Base-by-base conservation (phyloP, 2,797 vertebrate genomes). In the Mycteria americana region DNA sequence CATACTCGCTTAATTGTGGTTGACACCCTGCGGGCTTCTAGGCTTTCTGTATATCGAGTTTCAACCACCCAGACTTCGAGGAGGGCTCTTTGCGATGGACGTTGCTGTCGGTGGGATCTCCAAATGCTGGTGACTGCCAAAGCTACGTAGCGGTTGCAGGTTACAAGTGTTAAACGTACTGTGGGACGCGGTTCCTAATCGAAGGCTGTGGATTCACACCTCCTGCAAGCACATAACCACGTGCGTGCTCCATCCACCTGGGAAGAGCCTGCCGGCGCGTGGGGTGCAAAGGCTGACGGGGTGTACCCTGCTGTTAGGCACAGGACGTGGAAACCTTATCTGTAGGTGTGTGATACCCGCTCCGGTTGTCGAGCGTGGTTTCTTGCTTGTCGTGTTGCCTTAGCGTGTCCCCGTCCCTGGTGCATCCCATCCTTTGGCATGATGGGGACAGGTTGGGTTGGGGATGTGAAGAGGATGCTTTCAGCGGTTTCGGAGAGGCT, bases 341-440 rank as follows among this genome's bases (percentile, higher is more conserved):
- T n/a, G 9, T 4, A 27, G 81, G 48, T 7, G 4, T 7, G 56
- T 27, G 37, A 79, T 21, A 8, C 16, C n/a, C 2, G 0, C 3
- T 45, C 4, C 24, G 39, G 56, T 4, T 1, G 1, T 2, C 0
- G 1, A 11, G 8, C 1, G 35, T 11, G n/a, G 27, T n/a, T 82
- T 63, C 88, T 62, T 46, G 31, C 23, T 88, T 67, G 35, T 28
- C 10, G 4, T 2, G 4, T 41, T 31, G 41, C 16, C 0, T 17
- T 13, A 5, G 45, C 4, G 11, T 3, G 18, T 59, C 41, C 57
- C n/a, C 3, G 9, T 39, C 16, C 39, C 18, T 43, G 54, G 30
- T 37, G 48, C 11, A 8, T 18, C 28, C 39, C 27, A 8, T 53
- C 24, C n/a, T 54, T 37, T 22, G 74, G 70, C 2, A 0, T 9